Evolutionary conservation across 64 coral and sea anemone genomes (phyloP), one percentile per base, ranked within the genome.

Genomic region (Hydrozoanthus tunicans): DNA sequence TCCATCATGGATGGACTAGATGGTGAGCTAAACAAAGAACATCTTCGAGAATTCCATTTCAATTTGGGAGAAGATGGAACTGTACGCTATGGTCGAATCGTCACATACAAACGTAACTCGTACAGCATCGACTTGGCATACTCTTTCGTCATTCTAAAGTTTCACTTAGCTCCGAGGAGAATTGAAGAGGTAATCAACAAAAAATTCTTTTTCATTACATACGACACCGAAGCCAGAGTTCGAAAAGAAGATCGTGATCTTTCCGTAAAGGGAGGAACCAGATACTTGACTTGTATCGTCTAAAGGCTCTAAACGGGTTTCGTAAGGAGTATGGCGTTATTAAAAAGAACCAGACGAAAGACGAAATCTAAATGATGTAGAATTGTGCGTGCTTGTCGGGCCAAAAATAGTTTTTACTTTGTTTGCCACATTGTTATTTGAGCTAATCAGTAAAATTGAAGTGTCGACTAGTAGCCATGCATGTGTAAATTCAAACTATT

Each of bases 1-100:
- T 51, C 76, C 53, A 68, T 91, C 63, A 4, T 80, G 89, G 73
- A 80, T 9, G 89, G 59, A 14, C 12, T 53, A 12, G 59, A 68
- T 65, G 77, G 26, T 11, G 62, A 65, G 26, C 51, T 80, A 3
- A 91, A 91, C 59, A 27, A 67, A 91, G 89, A 63, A 56, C 54
- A 17, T 5, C 5, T 91, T 77, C 76, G 75, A 79, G 58, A 91
- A 70, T 91, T 91, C 77, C 79, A 90, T 51, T 90, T 90, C 61
- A n/a, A 79, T 17, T 56, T 62, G 25, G 60, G 77, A 4, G 53
- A 62, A 9, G 6, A 15, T 7, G 77, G 77, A 80, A 80, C 14
- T 13, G 74, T 91, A 9, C 51, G 56, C 26, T 90, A 90, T 79
- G 89, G 89, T 6, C 59, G 61, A n/a, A 68, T 71, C 0, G 2